These are phyloP conservation scores for Pachyseris speciosa DNA, from an alignment of 64 coral and sea anemone genomes.

Conservation along the genomic window DNA sequence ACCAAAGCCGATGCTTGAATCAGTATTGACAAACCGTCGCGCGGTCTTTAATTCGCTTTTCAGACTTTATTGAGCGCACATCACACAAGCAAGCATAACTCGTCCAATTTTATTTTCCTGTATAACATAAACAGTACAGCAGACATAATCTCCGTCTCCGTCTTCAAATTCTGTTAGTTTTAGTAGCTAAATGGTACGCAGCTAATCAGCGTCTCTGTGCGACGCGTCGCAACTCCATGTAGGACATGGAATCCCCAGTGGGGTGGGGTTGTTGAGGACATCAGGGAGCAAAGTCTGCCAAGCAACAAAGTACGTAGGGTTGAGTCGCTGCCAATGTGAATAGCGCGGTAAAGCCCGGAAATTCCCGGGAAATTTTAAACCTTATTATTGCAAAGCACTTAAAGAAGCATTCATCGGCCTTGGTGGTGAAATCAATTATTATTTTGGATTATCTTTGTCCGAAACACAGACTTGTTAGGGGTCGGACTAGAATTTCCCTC, in stretches of 20 bases:
- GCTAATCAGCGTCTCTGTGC: no score
- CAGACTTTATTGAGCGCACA: no score
- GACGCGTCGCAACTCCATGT: no score
- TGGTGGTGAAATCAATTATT: neutral
- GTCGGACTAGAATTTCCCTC: neutral
- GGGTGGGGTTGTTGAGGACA: neutral
- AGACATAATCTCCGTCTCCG: no score
- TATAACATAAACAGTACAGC: no score
- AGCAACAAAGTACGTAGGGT: neutral
- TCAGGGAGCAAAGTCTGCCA: neutral
- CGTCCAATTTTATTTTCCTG: no score
- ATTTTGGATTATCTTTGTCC: neutral
- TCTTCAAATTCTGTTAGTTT: no score
- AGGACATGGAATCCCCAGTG: neutral
- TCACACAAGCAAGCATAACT: no score
- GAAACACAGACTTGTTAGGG: neutral
- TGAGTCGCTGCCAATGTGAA: slow-evolving; percentile 16
- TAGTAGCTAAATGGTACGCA: no score
- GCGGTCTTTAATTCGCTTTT: no score
- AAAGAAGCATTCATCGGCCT: neutral
- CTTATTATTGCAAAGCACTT: neutral
- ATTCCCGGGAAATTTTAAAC: slow-evolving; percentile 28
- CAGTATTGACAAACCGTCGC: no score
- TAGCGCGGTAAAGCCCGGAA: neutral
- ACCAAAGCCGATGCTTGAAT: neutral